These are phyloP conservation scores for Drosophila watanabei DNA, from an alignment of 1,140 invertebrate genomes.

Conservation along the genomic window DNA sequence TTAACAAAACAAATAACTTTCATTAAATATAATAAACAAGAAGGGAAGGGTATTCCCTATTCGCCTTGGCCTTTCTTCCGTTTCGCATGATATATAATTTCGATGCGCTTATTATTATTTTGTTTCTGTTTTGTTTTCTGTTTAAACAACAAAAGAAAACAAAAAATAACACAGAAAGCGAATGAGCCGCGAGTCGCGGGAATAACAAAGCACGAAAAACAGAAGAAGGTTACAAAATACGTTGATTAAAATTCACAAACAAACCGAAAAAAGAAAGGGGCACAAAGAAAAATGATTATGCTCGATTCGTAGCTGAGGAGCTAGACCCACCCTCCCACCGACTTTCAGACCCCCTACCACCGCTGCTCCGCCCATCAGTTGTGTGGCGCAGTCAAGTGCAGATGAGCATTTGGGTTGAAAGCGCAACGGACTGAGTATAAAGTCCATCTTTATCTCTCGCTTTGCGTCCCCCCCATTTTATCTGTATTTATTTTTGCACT, in stretches of 20 bases:
- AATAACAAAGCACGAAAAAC: constrained; percentile 45
- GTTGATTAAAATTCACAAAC: constrained; percentile 68
- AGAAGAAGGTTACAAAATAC: constrained; percentile 70
- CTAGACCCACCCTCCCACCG: too few relatives aligned
- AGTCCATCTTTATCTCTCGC: constrained; percentile 27
- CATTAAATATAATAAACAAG: neutral
- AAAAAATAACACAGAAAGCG: constrained; percentile 59
- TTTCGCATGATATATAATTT: constrained; percentile 34
- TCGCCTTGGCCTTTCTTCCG: constrained; percentile 21
- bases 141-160: constrained; percentile 31
- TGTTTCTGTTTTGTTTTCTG: constrained; percentile 31
- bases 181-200: constrained; percentile 40
- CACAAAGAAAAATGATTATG: constrained; percentile 58
- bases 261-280: constrained; percentile 38
- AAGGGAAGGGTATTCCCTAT: neutral
- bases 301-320: constrained; percentile 23
- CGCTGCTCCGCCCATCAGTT: neutral
- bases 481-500: constrained; percentile 1
- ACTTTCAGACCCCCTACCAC: neutral
- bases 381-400: constrained; percentile 67
- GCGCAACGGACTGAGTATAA: constrained; percentile 44
- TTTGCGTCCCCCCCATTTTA: neutral
- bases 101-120: constrained; percentile 39
- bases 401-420: constrained; percentile 77
- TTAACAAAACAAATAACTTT: neutral